These are phyloP conservation scores for Thinocorus orbignyianus DNA, from an alignment of 2,113 vertebrate genomes.

Conservation along the genomic window DNA sequence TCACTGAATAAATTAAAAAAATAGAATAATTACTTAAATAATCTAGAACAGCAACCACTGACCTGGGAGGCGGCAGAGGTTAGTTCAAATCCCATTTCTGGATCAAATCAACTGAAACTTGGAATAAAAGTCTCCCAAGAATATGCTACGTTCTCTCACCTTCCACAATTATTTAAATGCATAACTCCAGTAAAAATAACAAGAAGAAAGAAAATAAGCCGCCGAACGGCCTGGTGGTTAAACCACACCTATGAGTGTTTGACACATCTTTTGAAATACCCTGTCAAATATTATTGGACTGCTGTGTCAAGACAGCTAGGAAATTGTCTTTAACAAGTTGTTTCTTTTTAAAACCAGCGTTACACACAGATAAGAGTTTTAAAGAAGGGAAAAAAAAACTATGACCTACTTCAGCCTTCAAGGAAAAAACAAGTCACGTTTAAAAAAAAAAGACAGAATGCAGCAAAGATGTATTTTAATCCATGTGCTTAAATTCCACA, in stretches of 20 bases:
- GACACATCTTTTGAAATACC: neutral
- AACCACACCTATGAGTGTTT: neutral
- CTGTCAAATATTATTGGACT: neutral
- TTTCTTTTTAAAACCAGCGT: neutral
- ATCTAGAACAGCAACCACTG: neutral
- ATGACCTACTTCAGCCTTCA: neutral
- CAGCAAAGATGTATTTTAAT: neutral
- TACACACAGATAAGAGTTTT: neutral
- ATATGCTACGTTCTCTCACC: neutral
- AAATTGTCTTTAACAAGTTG: neutral
- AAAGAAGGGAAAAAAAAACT: neutral
- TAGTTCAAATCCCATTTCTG: neutral
- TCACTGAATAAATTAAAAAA: neutral
- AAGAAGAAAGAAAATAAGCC: neutral
- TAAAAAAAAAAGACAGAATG: neutral
- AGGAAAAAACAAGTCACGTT: neutral
- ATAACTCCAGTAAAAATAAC: neutral
- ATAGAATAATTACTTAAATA: neutral
- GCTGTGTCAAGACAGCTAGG: neutral
- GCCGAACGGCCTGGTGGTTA: neutral
- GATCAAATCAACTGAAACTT: neutral
- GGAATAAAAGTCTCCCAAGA: neutral
- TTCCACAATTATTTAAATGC: neutral
- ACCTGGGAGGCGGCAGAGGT: neutral
- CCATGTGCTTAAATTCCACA: neutral